These are phyloP conservation scores for Sus cebifrons DNA, from an alignment of 2,797 vertebrate species.

Conservation along the genomic window DNA sequence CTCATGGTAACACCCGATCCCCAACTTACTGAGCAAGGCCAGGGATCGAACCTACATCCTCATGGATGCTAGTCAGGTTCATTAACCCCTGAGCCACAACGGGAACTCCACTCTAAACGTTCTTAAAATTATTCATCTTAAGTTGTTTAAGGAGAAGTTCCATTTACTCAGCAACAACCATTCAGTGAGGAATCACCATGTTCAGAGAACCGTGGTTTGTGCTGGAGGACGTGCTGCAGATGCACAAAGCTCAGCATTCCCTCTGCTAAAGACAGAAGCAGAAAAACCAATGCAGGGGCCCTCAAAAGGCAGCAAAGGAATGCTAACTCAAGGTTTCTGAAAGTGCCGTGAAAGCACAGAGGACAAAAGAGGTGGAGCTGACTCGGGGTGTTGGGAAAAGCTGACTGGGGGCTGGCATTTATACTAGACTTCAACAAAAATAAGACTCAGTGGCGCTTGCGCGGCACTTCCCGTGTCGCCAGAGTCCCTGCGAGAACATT, in stretches of 20 bases:
- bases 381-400: background rate
- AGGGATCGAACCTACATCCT: no score
- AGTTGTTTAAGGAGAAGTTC: background rate
- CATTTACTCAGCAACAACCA: background rate
- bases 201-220: background rate
- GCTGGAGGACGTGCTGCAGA: fast-evolving
- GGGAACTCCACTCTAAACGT: background rate
- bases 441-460: background rate
- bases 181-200: background rate
- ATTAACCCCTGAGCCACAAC: no score
- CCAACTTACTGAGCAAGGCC: no score
- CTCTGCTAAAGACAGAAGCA: background rate
- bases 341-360: background rate
- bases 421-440: background rate
- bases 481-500: background rate
- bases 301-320: background rate
- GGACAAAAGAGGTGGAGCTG: background rate
- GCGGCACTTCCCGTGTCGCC: background rate
- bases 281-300: background rate
- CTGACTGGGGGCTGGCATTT: background rate
- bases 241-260: background rate
- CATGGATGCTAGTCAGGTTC: no score
- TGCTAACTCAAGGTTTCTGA: background rate
- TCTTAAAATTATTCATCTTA: background rate
- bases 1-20: no score